These are phyloP conservation scores for Lasioglossum baleicum DNA, from an alignment of 1,140 invertebrate genomes.

Conservation along the genomic window DNA sequence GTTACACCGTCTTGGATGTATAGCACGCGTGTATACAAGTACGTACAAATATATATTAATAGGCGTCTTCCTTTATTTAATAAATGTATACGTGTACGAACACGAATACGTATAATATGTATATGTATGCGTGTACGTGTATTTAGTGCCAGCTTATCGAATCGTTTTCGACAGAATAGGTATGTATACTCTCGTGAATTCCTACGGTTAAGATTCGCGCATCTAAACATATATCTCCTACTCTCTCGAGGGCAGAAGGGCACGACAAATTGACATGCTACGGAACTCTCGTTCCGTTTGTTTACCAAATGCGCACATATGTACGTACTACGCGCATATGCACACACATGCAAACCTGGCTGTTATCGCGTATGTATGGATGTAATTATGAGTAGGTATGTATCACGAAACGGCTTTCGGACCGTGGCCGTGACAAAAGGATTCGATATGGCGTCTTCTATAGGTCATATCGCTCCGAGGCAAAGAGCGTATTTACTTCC, in stretches of 20 bases:
- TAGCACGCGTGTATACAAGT: not conserved
- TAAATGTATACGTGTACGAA: no score
- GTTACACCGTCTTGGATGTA: constrained; percentile 14
- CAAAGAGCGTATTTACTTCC: not conserved
- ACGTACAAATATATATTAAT: not conserved
- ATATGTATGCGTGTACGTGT: not conserved
- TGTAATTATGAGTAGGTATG: not conserved
- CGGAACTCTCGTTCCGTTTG: constrained; percentile 10
- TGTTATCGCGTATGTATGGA: constrained; percentile 17
- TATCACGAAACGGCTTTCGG: constrained; percentile 3
- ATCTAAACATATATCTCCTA: not conserved
- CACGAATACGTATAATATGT: no score
- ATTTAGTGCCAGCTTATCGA: not conserved
- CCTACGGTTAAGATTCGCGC: not conserved
- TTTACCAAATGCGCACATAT: constrained; percentile 22
- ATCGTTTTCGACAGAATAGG: no score
- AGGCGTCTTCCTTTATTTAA: not conserved
- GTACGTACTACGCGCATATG: not conserved
- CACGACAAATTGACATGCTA: constrained; percentile 14
- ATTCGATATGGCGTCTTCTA: not conserved
- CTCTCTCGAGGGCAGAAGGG: not conserved
- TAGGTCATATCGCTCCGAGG: constrained; percentile 2
- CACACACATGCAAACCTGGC: constrained; percentile 9
- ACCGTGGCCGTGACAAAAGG: not conserved
- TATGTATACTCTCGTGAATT: not conserved